Evolutionary conservation across 2,888 invertebrate species (phyloP).

Genomic region (Buathra laborator): DNA sequence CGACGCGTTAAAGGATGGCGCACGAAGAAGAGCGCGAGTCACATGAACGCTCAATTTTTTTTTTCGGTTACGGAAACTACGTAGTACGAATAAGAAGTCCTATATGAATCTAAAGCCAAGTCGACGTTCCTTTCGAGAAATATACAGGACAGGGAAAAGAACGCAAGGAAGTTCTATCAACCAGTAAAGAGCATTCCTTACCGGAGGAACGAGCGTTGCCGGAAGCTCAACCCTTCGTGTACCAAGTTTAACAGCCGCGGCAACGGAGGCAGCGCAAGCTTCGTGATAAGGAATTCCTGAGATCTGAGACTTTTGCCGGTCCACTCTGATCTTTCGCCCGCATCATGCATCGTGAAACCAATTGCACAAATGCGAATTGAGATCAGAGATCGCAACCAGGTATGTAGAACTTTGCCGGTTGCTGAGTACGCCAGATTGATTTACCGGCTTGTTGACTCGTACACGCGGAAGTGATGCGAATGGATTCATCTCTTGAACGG

Average conservation of each 20-base stretch:
- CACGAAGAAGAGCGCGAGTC: conserved; percentile 20
- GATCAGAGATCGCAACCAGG: conserved; percentile 26
- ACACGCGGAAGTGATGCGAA: background rate
- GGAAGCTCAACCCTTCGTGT: conserved; percentile 46
- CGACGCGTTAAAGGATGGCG: conserved; percentile 73
- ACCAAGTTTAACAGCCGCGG: conserved; percentile 59
- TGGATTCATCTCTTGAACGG: background rate
- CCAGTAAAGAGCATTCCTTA: conserved; percentile 64
- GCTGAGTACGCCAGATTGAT: background rate
- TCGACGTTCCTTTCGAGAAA: conserved; percentile 37
- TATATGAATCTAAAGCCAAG: conserved; percentile 40
- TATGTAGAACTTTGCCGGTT: background rate
- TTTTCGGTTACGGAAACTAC: conserved; percentile 27
- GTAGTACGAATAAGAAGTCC: background rate
- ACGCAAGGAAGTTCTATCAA: conserved; percentile 58
- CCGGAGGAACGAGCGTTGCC: conserved; percentile 33
- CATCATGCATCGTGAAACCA: conserved; percentile 16
- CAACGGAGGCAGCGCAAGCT: conserved; percentile 33
- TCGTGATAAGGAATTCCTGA: conserved; percentile 55
- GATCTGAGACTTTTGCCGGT: conserved; percentile 43
- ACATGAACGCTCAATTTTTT: conserved; percentile 24
- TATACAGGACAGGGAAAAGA: conserved; percentile 26
- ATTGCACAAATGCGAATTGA: conserved; percentile 30
- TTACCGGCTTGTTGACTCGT: background rate
- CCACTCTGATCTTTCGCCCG: conserved; percentile 12